Evolutionary conservation across 1,140 invertebrate species (phyloP).

Genomic region (Harpegnathos saltator): DNA sequence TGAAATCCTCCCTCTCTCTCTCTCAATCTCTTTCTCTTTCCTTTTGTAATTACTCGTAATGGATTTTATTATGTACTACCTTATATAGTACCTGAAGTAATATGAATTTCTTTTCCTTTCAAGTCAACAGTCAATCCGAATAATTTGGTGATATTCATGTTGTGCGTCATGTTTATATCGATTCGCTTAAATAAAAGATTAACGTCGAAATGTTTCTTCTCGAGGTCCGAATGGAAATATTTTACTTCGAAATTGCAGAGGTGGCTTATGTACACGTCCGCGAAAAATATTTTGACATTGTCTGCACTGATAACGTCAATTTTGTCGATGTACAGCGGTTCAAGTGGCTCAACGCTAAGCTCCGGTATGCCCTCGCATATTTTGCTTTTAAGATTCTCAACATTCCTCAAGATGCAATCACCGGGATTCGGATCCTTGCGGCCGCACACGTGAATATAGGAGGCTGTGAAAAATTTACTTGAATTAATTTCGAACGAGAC

Average conservation of each 20-base stretch:
- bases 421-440: constrained; percentile 87
- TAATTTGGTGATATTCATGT: constrained; percentile 87
- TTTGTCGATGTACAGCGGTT: constrained; percentile 87
- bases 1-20: no score
- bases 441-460: constrained; percentile 89
- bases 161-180: constrained; percentile 86
- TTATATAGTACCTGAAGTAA: constrained; percentile 53
- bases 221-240: constrained; percentile 85
- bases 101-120: constrained; percentile 76
- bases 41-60: not conserved
- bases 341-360: constrained; percentile 87
- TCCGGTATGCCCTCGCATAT: constrained; percentile 88
- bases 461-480: constrained; percentile 85
- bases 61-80: not conserved
- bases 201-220: constrained; percentile 83
- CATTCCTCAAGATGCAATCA: constrained; percentile 87
- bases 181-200: constrained; percentile 84
- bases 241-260: constrained; percentile 85
- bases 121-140: constrained; percentile 76
- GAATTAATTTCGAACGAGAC: no score
- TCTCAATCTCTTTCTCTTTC: no score
- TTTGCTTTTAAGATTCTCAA: constrained; percentile 85
- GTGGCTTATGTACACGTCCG: constrained; percentile 85
- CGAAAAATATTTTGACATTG: constrained; percentile 84
- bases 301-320: constrained; percentile 81